These are phyloP conservation scores for Muscina levida DNA, from an alignment of 2,888 invertebrate species.

Conservation along the genomic window DNA sequence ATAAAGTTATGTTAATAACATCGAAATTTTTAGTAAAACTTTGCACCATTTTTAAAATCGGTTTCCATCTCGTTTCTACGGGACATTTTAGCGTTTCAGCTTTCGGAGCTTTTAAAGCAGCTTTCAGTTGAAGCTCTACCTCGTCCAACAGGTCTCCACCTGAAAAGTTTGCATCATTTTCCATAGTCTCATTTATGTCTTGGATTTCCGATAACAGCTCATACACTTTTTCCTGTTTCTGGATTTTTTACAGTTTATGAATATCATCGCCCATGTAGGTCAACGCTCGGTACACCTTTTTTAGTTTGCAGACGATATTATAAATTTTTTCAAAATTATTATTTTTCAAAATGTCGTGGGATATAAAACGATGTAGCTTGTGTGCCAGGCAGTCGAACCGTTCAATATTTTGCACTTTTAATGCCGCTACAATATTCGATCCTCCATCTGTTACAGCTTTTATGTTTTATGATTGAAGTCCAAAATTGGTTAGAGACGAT, in stretches of 20 bases:
- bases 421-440: neutral
- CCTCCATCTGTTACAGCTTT: neutral
- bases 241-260: neutral
- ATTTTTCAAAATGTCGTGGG: neutral
- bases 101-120: neutral
- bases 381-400: neutral
- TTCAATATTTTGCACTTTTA: neutral
- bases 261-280: constrained; percentile 18
- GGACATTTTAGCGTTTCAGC: neutral
- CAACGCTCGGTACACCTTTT: neutral
- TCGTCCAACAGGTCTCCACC: neutral
- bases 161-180: neutral
- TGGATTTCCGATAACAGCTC: no score
- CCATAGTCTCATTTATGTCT: neutral
- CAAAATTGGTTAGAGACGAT: neutral
- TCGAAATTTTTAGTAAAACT: neutral
- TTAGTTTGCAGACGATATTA: constrained; percentile 9
- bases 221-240: neutral
- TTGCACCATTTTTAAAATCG: neutral
- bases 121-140: no score
- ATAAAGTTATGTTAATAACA: neutral
- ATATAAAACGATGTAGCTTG: neutral
- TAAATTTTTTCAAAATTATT: neutral
- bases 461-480: neutral
- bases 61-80: neutral